Base-by-base conservation (phyloP, 53 echinoderm and acorn worm genomes). In the Antedon mediterranea region DNA sequence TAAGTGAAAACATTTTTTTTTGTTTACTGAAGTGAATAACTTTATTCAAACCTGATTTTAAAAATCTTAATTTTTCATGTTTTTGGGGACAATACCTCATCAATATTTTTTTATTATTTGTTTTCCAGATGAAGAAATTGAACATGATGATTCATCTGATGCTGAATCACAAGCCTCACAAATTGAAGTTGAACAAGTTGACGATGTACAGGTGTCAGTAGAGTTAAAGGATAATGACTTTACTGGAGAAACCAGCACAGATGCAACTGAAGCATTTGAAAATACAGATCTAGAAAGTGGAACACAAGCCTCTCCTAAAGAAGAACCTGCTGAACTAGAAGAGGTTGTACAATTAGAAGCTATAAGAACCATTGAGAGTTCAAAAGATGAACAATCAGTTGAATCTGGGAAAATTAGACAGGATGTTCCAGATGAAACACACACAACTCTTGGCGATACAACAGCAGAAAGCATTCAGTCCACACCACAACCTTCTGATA, bases 91-190 rank as follows among this genome's bases (percentile, higher is more conserved):
- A n/a, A n/a, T n/a, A n/a, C n/a, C n/a, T n/a, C n/a, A n/a, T n/a
- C n/a, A n/a, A n/a, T n/a, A n/a, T n/a, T n/a, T n/a, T n/a, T n/a
- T n/a, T n/a, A n/a, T n/a, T n/a, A n/a, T n/a, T n/a, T n/a, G n/a
- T n/a, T n/a, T n/a, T n/a, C n/a, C n/a, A n/a, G n/a, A n/a, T 71
- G 79, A 73, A 28, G 88, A 76, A 73, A 85, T 88, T 31, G 93
- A 93, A 43, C 85, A 89, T 32, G 90, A 93, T 57, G 90, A 91
- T 32, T 86, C 91, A 33, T 95, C 92, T 29, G 97, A 95, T 31
- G 85, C 83, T 30, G 92, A 85, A 32, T 91, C 91, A 18, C 91
- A 91, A 80, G 91, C 90, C 78, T 91, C 91, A 41, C 89, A 95
- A 41, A 92, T 98, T 81, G 98, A 91, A 77, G 86, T 90, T 14